Conservation (phyloP, 2,797 vertebrate species). For the Lycodopsis pacificus region DNA sequence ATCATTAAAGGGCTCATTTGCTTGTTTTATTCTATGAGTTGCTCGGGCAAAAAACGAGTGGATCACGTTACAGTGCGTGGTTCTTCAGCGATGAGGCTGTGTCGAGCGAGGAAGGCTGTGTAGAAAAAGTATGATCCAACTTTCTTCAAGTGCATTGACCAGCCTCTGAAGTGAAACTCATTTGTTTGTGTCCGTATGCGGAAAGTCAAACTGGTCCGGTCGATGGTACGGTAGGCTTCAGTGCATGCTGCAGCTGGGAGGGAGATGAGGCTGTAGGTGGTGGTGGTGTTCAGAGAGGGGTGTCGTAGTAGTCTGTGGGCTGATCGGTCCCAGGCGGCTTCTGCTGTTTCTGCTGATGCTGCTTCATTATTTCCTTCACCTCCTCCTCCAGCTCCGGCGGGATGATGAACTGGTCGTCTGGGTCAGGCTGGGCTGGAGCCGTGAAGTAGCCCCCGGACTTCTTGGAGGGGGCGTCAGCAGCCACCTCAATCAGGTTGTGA, state of each 20-base stretch:
- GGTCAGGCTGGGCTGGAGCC: constrained; percentile 95
- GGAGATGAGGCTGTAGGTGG: constrained; percentile 40
- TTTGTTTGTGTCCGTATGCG: constrained; percentile 34
- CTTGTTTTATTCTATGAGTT: constrained; percentile 58
- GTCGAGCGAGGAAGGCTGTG: constrained; percentile 47
- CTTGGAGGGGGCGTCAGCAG: constrained; percentile 90
- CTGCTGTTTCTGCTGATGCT: constrained; percentile 93
- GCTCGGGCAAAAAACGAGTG: constrained; percentile 33
- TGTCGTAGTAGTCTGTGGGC: constrained; percentile 91
- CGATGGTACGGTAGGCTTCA: constrained; percentile 9
- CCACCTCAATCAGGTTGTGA: constrained; percentile 97
- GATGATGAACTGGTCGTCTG: constrained; percentile 97
- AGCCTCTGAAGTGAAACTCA: constrained; percentile 41
- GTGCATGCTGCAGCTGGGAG: constrained; percentile 43
- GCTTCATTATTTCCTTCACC: constrained; percentile 98
- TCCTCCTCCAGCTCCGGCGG: constrained; percentile 98
- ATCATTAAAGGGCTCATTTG: constrained; percentile 83
- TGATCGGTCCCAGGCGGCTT: constrained; percentile 79
- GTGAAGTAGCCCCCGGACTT: constrained; percentile 95
- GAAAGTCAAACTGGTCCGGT: constrained; percentile 12
- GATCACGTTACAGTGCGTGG: constrained; percentile 60
- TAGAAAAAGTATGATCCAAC: constrained; percentile 47
- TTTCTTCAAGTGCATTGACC: constrained; percentile 53
- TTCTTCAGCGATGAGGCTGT: constrained; percentile 59
- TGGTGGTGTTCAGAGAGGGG: constrained; percentile 89